A percentile compares a stretch with the other conserved stretches of the same genome.
These are phyloP conservation scores for Sarcophaga carnaria DNA, from an alignment of 2,888 invertebrate genomes.

Conservation along the genomic window DNA sequence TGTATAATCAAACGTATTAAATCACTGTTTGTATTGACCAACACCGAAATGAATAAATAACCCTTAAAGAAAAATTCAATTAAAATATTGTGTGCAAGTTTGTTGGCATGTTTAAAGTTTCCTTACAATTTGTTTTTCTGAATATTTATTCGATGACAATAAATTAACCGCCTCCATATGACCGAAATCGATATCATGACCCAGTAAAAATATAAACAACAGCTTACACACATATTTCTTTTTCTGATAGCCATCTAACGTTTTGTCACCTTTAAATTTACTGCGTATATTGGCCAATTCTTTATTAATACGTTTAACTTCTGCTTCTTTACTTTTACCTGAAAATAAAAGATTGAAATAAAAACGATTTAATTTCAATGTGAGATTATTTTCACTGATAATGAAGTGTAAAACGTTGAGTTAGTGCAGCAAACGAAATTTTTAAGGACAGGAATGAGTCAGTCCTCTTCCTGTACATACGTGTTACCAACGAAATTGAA, in stretches of 20 bases:
- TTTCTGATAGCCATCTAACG: constrained; percentile 99
- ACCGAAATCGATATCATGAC: constrained; percentile 99
- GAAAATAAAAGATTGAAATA: constrained; percentile 67
- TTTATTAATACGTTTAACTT: constrained; percentile 99
- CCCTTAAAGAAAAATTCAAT: constrained; percentile 86
- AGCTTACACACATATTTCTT: constrained; percentile 99
- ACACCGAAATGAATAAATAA: constrained; percentile 99
- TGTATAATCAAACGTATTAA: constrained; percentile 99
- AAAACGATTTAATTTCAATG: background rate
- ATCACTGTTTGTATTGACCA: constrained; percentile 99
- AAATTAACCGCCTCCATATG: constrained; percentile 99
- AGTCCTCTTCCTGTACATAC: too few relatives aligned
- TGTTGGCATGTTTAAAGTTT: constrained; percentile 13
- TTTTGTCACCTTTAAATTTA: constrained; percentile 99
- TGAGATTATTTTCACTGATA: too few relatives aligned
- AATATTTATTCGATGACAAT: constrained; percentile 99
- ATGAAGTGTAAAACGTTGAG: too few relatives aligned
- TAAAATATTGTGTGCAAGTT: background rate
- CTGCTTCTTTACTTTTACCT: constrained; percentile 99
- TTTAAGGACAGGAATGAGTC: too few relatives aligned
- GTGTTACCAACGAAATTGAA: too few relatives aligned
- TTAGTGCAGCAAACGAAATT: too few relatives aligned
- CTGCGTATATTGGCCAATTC: constrained; percentile 99
- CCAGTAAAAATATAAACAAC: constrained; percentile 98
- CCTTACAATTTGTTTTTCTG: constrained; percentile 99